Conservation (phyloP, 2,888 invertebrate genomes). For the Hoplodrina ambigua region DNA sequence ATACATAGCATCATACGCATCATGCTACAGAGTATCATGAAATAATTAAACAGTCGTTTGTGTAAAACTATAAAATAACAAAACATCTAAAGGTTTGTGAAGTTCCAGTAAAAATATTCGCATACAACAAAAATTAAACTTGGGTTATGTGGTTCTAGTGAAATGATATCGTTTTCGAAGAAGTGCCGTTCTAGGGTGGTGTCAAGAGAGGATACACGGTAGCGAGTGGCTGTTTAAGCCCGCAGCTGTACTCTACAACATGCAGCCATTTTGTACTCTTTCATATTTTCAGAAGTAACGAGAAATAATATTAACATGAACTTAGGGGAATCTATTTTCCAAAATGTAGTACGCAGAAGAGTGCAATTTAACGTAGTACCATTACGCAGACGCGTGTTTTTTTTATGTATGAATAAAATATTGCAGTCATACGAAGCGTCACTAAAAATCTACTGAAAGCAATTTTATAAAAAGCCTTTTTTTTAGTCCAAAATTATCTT, state of each 20-base stretch:
- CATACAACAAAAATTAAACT: conserved; percentile 10
- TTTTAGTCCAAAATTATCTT: neutral
- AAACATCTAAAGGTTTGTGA: neutral
- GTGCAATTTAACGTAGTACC: conserved; percentile 29
- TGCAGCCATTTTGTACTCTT: conserved; percentile 22
- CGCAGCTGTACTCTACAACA: conserved; percentile 2
- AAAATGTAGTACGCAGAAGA: neutral
- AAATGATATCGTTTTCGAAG: conserved; percentile 23
- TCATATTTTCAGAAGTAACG: conserved; percentile 9
- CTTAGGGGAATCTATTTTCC: conserved; percentile 26
- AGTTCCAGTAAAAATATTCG: conserved; percentile 1
- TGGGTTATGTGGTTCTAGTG: neutral
- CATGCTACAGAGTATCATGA: too few species aligned
- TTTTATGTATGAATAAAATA: neutral
- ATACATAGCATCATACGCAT: too few species aligned
- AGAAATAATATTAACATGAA: conserved; percentile 16
- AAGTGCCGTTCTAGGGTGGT: conserved; percentile 2
- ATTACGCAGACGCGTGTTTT: conserved; percentile 8
- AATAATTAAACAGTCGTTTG: neutral
- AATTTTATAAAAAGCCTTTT: conserved; percentile 28
- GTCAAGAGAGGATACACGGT: conserved; percentile 4
- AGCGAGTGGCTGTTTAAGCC: conserved; percentile 18
- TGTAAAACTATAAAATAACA: neutral
- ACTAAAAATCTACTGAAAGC: conserved; percentile 10
- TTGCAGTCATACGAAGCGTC: neutral